Conservation (phyloP, 2,113 vertebrate genomes). For the Vulpes vulpes region DNA sequence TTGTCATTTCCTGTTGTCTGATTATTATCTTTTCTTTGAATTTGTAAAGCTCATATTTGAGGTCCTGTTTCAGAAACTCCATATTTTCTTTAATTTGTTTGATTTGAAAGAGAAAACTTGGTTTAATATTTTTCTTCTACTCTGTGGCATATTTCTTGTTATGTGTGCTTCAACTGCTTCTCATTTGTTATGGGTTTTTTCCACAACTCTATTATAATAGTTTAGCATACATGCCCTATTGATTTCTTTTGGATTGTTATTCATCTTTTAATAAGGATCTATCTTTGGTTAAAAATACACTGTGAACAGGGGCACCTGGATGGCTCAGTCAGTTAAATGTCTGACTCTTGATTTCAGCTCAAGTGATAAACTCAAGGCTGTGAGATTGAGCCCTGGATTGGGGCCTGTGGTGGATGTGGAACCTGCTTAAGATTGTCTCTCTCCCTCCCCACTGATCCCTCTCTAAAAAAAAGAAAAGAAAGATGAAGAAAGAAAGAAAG, state of each 20-base stretch:
- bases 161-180: neutral
- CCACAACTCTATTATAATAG: neutral
- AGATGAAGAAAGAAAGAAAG: neutral
- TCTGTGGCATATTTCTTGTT: neutral
- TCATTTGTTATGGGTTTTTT: neutral
- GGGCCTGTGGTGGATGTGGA: neutral
- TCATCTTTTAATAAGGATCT: neutral
- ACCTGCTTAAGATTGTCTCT: neutral
- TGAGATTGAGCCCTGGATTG: too few species aligned
- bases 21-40: neutral
- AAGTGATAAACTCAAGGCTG: too few species aligned
- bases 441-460: neutral
- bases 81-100: neutral
- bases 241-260: neutral
- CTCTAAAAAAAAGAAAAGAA: neutral
- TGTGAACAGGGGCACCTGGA: neutral
- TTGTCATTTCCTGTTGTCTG: conserved; percentile 37
- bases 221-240: neutral
- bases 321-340: too few species aligned
- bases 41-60: neutral
- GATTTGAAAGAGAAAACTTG: neutral
- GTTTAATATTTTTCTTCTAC: conserved; percentile 27
- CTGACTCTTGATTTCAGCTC: too few species aligned
- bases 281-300: neutral
- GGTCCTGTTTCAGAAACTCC: neutral